Conservation (phyloP, 2,113 vertebrate species). For the Synchiropus splendidus region DNA sequence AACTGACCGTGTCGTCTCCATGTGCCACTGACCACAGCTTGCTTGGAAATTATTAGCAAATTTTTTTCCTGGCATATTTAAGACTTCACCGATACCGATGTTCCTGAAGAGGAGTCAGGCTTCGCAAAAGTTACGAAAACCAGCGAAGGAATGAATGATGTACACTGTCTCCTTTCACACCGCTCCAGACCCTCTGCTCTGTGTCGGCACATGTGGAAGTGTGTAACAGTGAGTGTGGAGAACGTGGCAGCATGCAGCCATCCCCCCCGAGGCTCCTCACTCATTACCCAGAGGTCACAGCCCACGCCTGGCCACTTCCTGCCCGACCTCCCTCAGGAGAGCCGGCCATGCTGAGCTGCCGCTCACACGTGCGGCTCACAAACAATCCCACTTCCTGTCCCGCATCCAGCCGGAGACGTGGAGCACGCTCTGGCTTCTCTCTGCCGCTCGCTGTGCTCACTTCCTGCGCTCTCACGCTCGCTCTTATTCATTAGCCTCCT, state of each 20-base stretch:
- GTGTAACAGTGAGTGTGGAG: slow-evolving; percentile 2
- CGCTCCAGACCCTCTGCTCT: slow-evolving; percentile 1
- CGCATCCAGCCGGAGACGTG: slow-evolving; percentile 15
- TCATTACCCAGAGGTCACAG: slow-evolving; percentile 64
- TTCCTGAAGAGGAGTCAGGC: too few species aligned
- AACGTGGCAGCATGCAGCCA: slow-evolving; percentile 38
- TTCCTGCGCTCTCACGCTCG: slow-evolving; percentile 59
- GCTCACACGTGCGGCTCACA: slow-evolving; percentile 54
- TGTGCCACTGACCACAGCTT: too few species aligned
- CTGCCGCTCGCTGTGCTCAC: slow-evolving; percentile 52
- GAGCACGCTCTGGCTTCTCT: slow-evolving; percentile 42
- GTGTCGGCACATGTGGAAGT: background rate
- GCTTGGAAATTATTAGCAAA: too few species aligned
- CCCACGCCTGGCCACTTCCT: slow-evolving; percentile 60
- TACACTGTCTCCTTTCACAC: too few species aligned
- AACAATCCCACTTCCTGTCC: slow-evolving; percentile 61
- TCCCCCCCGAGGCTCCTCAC: slow-evolving; percentile 32
- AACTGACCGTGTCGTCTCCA: too few species aligned
- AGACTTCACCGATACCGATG: too few species aligned
- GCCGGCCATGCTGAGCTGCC: slow-evolving; percentile 50
- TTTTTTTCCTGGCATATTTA: too few species aligned
- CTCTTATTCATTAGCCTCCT: slow-evolving; percentile 57
- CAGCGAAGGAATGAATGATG: too few species aligned
- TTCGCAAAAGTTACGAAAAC: too few species aligned
- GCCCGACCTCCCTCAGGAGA: slow-evolving; percentile 51